These are phyloP conservation scores for Drosophila macrospina DNA, from an alignment of 2,888 invertebrate genomes.

Conservation along the genomic window DNA sequence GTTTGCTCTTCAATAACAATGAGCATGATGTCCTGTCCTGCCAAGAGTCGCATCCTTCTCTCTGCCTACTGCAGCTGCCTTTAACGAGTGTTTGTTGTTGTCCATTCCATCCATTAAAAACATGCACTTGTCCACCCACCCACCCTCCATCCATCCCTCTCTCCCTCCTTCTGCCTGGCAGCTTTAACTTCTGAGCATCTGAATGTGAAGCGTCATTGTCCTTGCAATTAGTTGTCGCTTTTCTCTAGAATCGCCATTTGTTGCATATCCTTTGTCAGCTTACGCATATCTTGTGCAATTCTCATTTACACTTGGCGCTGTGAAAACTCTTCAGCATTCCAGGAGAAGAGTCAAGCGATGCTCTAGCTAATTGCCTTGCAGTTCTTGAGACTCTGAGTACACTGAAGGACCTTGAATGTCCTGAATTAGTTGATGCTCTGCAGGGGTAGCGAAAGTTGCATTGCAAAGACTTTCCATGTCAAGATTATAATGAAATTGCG, in stretches of 20 bases:
- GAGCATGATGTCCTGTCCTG: constrained; percentile 55
- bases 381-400: constrained; percentile 16
- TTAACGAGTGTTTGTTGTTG: constrained; percentile 55
- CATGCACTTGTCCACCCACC: constrained; percentile 21
- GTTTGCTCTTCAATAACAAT: constrained; percentile 69
- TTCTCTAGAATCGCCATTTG: constrained; percentile 39
- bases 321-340: constrained; percentile 44
- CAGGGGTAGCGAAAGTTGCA: constrained; percentile 10
- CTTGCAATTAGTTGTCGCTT: constrained; percentile 77
- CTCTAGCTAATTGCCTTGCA: constrained; percentile 64
- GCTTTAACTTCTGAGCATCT: constrained; percentile 55
- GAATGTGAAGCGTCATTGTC: constrained; percentile 70
- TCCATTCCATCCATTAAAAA: constrained; percentile 43
- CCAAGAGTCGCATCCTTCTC: constrained; percentile 22
- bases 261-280: constrained; percentile 35
- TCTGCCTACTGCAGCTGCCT: constrained; percentile 42
- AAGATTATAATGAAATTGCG: background rate
- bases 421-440: constrained; percentile 1
- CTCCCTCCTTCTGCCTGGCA: constrained; percentile 1
- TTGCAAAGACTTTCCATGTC: background rate
- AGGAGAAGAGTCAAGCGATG: constrained; percentile 42
- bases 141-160: background rate
- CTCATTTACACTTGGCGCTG: constrained; percentile 34
- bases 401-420: constrained; percentile 12
- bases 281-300: constrained; percentile 37